These are phyloP conservation scores for Lasioglossum pauxillum DNA, from an alignment of 2,888 invertebrate genomes.

Conservation along the genomic window DNA sequence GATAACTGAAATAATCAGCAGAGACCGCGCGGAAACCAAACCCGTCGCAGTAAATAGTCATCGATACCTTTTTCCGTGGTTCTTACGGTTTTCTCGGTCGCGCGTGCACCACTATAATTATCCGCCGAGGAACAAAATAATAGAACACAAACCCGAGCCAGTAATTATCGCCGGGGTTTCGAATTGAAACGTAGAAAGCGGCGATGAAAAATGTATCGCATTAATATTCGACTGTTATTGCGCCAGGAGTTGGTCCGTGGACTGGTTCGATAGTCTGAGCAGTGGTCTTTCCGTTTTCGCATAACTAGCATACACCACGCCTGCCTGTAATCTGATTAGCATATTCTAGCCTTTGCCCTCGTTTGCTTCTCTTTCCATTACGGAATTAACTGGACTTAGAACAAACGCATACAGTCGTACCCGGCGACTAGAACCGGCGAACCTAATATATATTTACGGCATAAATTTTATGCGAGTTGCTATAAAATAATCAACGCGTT, in stretches of 20 bases:
- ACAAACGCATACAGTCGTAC: conserved; percentile 12
- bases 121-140: neutral
- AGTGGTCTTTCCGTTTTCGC: conserved; percentile 48
- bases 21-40: neutral
- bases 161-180: conserved; percentile 13
- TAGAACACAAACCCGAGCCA: neutral
- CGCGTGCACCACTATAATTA: neutral
- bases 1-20: neutral
- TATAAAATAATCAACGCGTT: conserved; percentile 38
- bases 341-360: conserved; percentile 54
- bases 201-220: conserved; percentile 49
- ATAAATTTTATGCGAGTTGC: conserved; percentile 17
- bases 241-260: conserved; percentile 8
- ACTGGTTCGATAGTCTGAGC: conserved; percentile 30
- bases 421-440: neutral
- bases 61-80: neutral
- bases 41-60: neutral
- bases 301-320: conserved; percentile 35
- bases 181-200: conserved; percentile 23
- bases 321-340: conserved; percentile 53
- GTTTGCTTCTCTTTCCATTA: conserved; percentile 22
- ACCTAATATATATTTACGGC: neutral
- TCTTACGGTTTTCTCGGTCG: neutral
- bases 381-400: conserved; percentile 38
- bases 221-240: conserved; percentile 42